Evolutionary conservation across 2,888 invertebrate species (phyloP).

Genomic region (Lepidochrysops patricia): DNA sequence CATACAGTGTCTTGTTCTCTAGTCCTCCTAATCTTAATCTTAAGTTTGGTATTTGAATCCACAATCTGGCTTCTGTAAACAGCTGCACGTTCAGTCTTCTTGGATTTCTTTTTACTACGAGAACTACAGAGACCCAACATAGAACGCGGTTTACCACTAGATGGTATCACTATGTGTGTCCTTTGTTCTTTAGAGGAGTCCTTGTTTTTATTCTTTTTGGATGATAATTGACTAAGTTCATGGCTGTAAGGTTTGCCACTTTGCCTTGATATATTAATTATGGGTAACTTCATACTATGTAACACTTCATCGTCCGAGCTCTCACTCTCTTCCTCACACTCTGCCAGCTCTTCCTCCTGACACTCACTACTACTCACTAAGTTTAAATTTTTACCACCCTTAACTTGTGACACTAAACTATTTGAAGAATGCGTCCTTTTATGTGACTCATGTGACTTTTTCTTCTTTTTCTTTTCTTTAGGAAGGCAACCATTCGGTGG

Average conservation of each 20-base stretch:
- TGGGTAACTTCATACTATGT: constrained; percentile 66
- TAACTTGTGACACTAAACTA: constrained; percentile 53
- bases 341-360: constrained; percentile 46
- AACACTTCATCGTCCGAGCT: constrained; percentile 68
- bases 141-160: constrained; percentile 68
- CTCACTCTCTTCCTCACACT: constrained; percentile 41
- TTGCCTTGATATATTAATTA: constrained; percentile 53
- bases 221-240: constrained; percentile 73
- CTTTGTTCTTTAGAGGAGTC: constrained; percentile 49
- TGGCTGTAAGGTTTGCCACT: constrained; percentile 73
- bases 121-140: constrained; percentile 68
- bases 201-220: constrained; percentile 62
- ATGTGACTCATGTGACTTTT: constrained; percentile 42
- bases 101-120: constrained; percentile 66
- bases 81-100: constrained; percentile 53
- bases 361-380: constrained; percentile 71
- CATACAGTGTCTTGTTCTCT: constrained; percentile 59
- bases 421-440: constrained; percentile 50
- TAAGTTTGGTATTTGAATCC: constrained; percentile 78
- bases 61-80: constrained; percentile 78
- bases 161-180: constrained; percentile 55
- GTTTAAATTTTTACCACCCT: constrained; percentile 70
- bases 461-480: constrained; percentile 55
- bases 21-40: constrained; percentile 81
- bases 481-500: constrained; percentile 52